Percentiles rank a stretch among this genome's conserved stretches.
Conservation (phyloP, 2,888 invertebrate genomes). For the Phrixothrix hirtus region DNA sequence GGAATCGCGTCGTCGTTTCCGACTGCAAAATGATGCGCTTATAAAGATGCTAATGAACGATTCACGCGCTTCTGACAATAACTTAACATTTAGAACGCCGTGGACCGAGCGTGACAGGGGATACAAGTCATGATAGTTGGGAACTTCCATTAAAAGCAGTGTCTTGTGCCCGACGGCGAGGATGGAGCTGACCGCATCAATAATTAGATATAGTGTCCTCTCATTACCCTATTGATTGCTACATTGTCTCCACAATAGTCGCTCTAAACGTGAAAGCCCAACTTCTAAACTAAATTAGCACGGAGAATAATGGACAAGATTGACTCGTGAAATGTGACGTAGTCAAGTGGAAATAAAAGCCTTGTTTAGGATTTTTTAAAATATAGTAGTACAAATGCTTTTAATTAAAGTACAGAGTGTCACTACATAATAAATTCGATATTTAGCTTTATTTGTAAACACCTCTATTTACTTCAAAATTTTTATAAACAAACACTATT, state of each 20-base stretch:
- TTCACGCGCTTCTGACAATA: slow-evolving; percentile 14
- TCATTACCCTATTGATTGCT: slow-evolving; percentile 60
- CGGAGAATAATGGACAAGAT: slow-evolving; percentile 51
- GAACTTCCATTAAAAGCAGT: slow-evolving; percentile 39
- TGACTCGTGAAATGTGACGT: slow-evolving; percentile 20
- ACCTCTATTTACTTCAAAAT: too few relatives aligned
- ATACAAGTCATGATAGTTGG: slow-evolving; percentile 26
- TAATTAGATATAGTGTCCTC: slow-evolving; percentile 58
- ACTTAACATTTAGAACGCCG: slow-evolving; percentile 1
- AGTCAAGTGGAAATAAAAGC: slow-evolving; percentile 25
- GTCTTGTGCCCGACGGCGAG: slow-evolving; percentile 44
- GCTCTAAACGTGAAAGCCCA: slow-evolving; percentile 47
- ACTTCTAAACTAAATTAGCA: slow-evolving; percentile 53
- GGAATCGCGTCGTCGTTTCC: slow-evolving; percentile 20
- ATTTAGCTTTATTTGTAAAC: too few relatives aligned
- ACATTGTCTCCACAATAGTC: slow-evolving; percentile 52
- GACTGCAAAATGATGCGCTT: slow-evolving; percentile 14
- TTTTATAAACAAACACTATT: too few relatives aligned
- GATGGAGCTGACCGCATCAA: slow-evolving; percentile 53
- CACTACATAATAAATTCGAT: neutral
- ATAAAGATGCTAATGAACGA: slow-evolving; percentile 27
- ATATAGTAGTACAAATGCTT: too few relatives aligned
- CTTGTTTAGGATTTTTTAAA: too few relatives aligned
- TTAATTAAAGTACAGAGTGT: too few relatives aligned
- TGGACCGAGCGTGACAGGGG: slow-evolving; percentile 23